phyloP scores from a whole-genome alignment of 2,113 vertebrate genomes.

The Cairina moschata region DNA sequence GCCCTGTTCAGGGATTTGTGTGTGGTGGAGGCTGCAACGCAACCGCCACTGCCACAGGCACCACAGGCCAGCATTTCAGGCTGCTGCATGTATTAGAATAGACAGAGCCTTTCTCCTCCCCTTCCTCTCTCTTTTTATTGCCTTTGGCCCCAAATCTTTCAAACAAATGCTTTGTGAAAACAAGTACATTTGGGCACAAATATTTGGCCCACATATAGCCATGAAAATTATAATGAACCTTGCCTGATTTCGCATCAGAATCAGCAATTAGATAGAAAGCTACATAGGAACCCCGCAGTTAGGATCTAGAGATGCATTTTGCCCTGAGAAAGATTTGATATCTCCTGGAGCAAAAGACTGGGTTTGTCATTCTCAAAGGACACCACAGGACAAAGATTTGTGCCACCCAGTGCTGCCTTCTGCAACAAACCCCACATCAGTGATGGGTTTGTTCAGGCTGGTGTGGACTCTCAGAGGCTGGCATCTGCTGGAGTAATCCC shows the following conservation, averaged over 20 bases:
- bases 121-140: background rate
- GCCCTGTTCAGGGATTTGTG: too few species aligned
- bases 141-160: background rate
- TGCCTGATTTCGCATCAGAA: background rate
- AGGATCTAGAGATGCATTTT: background rate
- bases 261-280: background rate
- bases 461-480: background rate
- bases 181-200: background rate
- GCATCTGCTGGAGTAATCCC: background rate
- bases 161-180: background rate
- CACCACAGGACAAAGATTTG: background rate
- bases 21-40: background rate
- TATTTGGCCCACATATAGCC: background rate
- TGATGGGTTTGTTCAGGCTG: rapidly evolving
- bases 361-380: background rate
- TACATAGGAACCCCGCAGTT: background rate
- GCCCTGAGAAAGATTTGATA: background rate
- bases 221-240: background rate
- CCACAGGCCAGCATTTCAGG: background rate
- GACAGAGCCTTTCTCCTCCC: background rate
- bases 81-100: background rate
- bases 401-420: background rate
- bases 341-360: background rate
- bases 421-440: background rate
- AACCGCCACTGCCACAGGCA: background rate